Conservation (phyloP, 2,797 vertebrate genomes). For the Mormyrops boulengeri region DNA sequence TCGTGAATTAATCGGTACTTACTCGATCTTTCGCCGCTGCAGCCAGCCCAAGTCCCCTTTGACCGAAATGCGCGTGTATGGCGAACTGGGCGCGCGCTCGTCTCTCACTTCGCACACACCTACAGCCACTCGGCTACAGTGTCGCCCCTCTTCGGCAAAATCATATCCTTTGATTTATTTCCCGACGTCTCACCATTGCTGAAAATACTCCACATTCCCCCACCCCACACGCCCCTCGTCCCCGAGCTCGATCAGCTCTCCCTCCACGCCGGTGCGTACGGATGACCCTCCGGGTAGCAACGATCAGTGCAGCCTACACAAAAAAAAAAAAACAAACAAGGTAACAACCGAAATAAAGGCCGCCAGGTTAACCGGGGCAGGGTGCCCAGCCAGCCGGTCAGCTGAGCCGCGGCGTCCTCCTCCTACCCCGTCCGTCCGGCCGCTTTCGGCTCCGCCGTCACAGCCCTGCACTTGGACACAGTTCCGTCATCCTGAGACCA, state of each 20-base stretch:
- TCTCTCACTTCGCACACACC: neutral
- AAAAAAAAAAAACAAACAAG: neutral
- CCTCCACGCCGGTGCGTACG: neutral
- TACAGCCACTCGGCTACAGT: neutral
- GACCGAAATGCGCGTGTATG: neutral
- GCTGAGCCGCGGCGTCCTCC: neutral
- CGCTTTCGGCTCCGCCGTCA: neutral
- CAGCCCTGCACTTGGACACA: neutral
- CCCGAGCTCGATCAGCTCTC: neutral
- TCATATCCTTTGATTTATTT: neutral
- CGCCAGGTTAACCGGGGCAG: neutral
- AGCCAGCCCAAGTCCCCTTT: neutral
- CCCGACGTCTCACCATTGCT: neutral
- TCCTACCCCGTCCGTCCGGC: neutral
- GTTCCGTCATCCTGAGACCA: neutral
- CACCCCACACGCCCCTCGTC: neutral
- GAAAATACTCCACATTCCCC: neutral
- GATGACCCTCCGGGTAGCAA: neutral
- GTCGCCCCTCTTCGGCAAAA: neutral
- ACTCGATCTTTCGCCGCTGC: neutral
- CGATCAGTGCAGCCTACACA: neutral
- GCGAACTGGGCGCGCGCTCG: neutral
- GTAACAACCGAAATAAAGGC: neutral
- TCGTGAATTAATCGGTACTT: neutral
- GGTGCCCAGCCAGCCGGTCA: neutral